phyloP scores from a whole-genome alignment of 1,140 invertebrate species.

The Conus betulinus region DNA sequence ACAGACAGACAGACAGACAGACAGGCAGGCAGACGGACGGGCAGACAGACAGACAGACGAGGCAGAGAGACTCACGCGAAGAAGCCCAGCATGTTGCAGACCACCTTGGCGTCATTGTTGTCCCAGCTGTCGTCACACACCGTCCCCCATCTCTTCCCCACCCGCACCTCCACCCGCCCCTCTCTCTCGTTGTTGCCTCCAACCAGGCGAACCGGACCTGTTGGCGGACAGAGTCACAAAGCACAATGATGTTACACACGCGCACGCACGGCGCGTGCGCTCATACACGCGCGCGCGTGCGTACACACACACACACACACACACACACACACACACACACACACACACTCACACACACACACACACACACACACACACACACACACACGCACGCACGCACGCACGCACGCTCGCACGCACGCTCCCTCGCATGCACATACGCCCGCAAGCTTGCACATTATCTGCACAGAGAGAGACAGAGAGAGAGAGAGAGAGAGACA shows the following conservation, averaged over 20 bases:
- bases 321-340: slow-evolving; percentile 13
- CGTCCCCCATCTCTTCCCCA: slow-evolving; percentile 21
- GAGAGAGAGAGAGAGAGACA: too few species aligned
- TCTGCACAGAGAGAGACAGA: too few species aligned
- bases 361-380: background rate
- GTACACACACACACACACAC: background rate
- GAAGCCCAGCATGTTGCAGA: slow-evolving; percentile 31
- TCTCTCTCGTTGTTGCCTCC: background rate
- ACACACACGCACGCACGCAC: background rate
- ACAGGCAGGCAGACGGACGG: too few species aligned
- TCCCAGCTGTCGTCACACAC: slow-evolving; percentile 35
- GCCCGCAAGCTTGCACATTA: too few species aligned
- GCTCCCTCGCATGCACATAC: too few species aligned
- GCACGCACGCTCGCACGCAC: background rate
- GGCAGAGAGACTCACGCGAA: background rate
- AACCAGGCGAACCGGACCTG: slow-evolving; percentile 12
- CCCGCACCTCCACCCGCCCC: slow-evolving; percentile 27
- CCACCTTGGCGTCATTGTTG: slow-evolving; percentile 27
- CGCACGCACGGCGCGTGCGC: background rate
- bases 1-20: too few species aligned
- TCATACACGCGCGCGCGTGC: background rate
- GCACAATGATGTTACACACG: background rate
- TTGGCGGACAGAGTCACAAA: too few species aligned
- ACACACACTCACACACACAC: slow-evolving; percentile 6
- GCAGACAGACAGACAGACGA: too few species aligned